Conservation (phyloP, 2,888 invertebrate genomes). For the Campoletis raptor region DNA sequence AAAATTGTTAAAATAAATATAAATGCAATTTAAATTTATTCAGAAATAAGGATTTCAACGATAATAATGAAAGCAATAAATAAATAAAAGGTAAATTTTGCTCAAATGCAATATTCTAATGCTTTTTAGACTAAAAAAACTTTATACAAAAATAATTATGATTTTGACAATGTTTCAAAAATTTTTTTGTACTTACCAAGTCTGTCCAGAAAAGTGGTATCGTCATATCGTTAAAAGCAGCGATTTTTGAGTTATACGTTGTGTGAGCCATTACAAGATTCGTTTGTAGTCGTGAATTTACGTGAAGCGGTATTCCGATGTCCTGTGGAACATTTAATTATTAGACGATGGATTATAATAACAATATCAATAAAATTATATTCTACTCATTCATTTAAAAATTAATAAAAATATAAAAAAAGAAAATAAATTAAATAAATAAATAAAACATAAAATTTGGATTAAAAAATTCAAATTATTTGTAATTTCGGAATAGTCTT, state of each 20-base stretch:
- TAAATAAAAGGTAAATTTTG: neutral
- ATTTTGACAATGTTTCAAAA: neutral
- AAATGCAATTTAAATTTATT: neutral
- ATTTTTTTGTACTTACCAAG: constrained; percentile 86
- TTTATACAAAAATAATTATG: no score
- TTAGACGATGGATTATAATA: neutral
- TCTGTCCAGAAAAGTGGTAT: constrained; percentile 91
- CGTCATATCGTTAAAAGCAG: constrained; percentile 88
- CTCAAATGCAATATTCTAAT: no score
- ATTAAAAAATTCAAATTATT: neutral
- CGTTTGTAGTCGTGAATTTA: constrained; percentile 89
- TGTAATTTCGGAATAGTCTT: neutral
- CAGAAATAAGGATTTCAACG: neutral
- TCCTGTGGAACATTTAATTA: constrained; percentile 83
- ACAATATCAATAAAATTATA: neutral
- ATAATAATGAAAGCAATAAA: neutral
- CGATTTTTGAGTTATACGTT: constrained; percentile 87
- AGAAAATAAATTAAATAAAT: neutral
- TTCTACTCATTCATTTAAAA: neutral
- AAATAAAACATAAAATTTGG: no score
- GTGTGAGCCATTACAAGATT: constrained; percentile 90
- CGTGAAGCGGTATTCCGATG: constrained; percentile 89
- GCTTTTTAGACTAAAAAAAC: no score
- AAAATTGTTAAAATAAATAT: neutral
- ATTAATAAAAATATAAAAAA: neutral